Evolutionary conservation across 2,797 vertebrate species (phyloP), one percentile per base, ranked within the genome.

Genomic region (Lycodopsis pacificus): DNA sequence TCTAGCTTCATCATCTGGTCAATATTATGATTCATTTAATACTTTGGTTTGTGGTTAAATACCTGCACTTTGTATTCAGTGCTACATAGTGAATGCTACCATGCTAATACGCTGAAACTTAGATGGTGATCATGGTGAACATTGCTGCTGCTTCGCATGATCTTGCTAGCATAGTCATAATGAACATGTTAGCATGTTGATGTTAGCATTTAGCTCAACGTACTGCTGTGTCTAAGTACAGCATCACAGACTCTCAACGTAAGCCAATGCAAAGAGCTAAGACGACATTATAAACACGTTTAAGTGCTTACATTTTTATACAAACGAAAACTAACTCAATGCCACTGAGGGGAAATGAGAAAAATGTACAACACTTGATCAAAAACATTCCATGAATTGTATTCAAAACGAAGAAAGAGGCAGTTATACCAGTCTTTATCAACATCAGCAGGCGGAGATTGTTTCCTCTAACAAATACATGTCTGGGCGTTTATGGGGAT

Each of bases 391-490:
- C 7, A 53, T 34, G 20, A 58, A 54, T 1, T 20, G 22, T 57
- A 38, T 14, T 32, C 7, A 32, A 54, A 61, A 76, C 54, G 64
- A 73, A 76, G 58, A 58, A 48, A 38, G 51, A 68, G 25, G 40
- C 5, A 20, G 27, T 76, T 70, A 17, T 36, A 76, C 3, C 22
- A 38, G 22, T 59, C 56, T 66, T 73, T 78, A 85, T 85, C 74
- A 53, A 80, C 49, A 58, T 36, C 65, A 78, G 58, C 82, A 85
- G 78, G 44, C 44, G 34, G 34, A 56, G 17, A 70, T 64, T 17
- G 61, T 81, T 89, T 89, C 82, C 82, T 80, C 30, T 7, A 7
- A 48, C n/a, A 75, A 62, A 40, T 56, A 30, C 6, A 66, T 3
- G 44, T 66, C 30, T 63, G 42, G 34, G n/a, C 71, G 34, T 65